Percentiles rank a stretch among this genome's conserved stretches.
phyloP scores from a whole-genome alignment of 2,113 vertebrate species.

The Seriola rivoliana region DNA sequence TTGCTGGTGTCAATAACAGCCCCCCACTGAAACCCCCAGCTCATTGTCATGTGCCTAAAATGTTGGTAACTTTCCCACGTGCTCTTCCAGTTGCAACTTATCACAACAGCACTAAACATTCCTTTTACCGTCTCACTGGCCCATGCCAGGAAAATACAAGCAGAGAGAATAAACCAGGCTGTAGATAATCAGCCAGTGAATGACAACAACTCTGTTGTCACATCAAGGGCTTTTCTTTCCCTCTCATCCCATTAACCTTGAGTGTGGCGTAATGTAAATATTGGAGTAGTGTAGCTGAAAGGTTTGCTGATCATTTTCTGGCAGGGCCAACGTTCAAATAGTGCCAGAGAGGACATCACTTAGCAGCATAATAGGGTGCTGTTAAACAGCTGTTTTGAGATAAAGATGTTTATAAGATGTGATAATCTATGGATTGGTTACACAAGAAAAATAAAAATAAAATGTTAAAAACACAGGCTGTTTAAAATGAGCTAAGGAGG shows the following conservation, averaged over 20 bases:
- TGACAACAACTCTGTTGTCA: neutral
- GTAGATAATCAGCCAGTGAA: neutral
- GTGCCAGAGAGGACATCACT: slow-evolving; percentile 33
- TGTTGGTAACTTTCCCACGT: slow-evolving; percentile 22
- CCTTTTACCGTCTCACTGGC: neutral
- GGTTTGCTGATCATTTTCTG: slow-evolving; percentile 28
- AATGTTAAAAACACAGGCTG: neutral
- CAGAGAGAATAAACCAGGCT: neutral
- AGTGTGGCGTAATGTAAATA: slow-evolving; percentile 27
- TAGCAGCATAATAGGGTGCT: neutral
- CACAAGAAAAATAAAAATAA: neutral
- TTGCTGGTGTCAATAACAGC: slow-evolving; percentile 23
- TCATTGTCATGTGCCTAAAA: slow-evolving; percentile 41
- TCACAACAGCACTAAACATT: slow-evolving; percentile 15
- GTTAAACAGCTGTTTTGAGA: neutral
- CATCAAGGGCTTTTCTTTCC: neutral
- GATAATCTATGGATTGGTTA: neutral
- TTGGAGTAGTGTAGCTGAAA: slow-evolving; percentile 31
- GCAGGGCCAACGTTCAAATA: neutral
- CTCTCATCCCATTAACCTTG: neutral
- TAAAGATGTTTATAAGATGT: neutral
- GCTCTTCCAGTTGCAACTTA: neutral
- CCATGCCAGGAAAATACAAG: slow-evolving; percentile 25
- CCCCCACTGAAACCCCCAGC: neutral
- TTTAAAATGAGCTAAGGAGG: neutral